Percentiles rank a stretch among this genome's conserved stretches.
Conservation (phyloP, 2,888 invertebrate genomes). For the Terebella lapidaria region DNA sequence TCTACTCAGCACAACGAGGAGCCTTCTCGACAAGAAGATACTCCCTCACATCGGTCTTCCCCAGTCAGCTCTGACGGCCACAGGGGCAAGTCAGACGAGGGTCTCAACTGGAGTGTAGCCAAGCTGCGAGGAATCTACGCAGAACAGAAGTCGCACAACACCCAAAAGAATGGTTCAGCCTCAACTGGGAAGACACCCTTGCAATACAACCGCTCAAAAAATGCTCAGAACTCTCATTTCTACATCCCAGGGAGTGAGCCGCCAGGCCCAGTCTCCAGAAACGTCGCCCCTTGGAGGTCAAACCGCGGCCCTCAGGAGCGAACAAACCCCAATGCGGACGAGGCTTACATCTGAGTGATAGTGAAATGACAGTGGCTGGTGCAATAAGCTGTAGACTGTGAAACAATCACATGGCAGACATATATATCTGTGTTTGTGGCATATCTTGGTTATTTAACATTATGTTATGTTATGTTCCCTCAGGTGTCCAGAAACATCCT, state of each 20-base stretch:
- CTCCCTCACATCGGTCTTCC: neutral
- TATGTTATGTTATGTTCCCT: too few species aligned
- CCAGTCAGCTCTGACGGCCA: neutral
- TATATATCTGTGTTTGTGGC: too few species aligned
- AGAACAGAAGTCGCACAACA: neutral
- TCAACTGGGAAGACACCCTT: too few species aligned
- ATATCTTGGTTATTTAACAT: too few species aligned
- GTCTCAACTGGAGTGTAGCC: slow-evolving; percentile 19
- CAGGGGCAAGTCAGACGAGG: neutral
- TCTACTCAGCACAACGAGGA: neutral
- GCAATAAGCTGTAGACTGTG: too few species aligned
- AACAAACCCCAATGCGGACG: neutral
- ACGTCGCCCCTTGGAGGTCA: neutral
- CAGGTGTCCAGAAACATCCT: too few species aligned
- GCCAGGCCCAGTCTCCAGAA: neutral
- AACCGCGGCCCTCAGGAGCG: neutral
- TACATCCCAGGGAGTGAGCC: neutral
- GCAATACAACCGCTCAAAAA: neutral
- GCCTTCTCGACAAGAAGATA: neutral
- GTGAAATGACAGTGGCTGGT: neutral
- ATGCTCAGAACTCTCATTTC: neutral
- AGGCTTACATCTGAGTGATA: neutral
- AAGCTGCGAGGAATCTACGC: slow-evolving; percentile 15
- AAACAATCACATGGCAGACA: too few species aligned
- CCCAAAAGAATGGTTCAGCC: neutral